phyloP scores from a whole-genome alignment of 1,140 invertebrate species.

The Sminthurinus signatus region DNA sequence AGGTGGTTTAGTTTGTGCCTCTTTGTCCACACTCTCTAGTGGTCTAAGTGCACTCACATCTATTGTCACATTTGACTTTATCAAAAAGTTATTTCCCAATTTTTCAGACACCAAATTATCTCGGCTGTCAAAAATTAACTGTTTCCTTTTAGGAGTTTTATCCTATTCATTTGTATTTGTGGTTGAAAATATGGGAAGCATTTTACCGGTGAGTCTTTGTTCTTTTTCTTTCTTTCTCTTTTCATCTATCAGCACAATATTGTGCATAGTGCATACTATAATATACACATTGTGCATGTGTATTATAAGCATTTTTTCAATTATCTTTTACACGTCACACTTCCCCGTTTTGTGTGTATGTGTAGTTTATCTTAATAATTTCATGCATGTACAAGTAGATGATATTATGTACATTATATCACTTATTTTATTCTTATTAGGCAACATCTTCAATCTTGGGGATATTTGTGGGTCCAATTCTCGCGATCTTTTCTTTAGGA shows the following conservation, averaged over 20 bases:
- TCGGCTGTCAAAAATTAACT: constrained; percentile 32
- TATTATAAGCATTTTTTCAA: no score
- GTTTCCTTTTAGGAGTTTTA: constrained; percentile 28
- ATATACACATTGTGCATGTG: no score
- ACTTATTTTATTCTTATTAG: constrained; percentile 17
- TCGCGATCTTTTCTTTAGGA: constrained; percentile 30
- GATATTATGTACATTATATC: no score
- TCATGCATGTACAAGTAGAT: no score
- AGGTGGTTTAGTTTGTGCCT: constrained; percentile 22
- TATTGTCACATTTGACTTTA: constrained; percentile 21
- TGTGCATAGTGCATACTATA: no score
- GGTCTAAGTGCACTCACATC: no score
- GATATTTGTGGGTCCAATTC: constrained; percentile 28
- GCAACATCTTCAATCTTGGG: constrained; percentile 30
- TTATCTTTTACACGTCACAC: no score
- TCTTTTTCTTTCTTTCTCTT: background rate
- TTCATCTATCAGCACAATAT: background rate
- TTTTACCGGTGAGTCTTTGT: constrained; percentile 27
- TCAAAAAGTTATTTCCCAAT: constrained; percentile 33
- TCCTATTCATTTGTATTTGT: constrained; percentile 37
- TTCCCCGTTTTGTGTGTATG: no score
- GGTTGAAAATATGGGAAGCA: constrained; percentile 35
- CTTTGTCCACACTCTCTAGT: constrained; percentile 13
- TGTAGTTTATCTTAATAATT: no score
- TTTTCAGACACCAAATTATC: constrained; percentile 30